These are phyloP conservation scores for Rallus crepitans DNA, from an alignment of 2,797 vertebrate species.

Conservation along the genomic window DNA sequence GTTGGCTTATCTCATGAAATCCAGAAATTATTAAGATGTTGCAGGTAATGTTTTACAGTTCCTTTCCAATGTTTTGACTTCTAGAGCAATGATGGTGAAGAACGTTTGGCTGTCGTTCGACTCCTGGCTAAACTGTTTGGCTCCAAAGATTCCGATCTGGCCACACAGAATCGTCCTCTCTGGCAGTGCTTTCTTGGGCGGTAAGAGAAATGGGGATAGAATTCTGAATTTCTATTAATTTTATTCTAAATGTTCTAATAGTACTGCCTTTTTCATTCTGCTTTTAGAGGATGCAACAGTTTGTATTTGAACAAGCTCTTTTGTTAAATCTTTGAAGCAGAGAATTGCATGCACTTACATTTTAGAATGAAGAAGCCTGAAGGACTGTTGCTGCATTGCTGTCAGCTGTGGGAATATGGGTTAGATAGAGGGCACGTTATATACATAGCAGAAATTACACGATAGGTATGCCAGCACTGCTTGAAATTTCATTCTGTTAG, in stretches of 20 bases:
- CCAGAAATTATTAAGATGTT: not conserved
- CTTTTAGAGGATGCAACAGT: not conserved
- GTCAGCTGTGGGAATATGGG: not conserved
- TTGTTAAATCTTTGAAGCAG: not conserved
- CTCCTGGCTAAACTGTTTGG: conserved; percentile 97
- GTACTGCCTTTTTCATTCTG: not conserved
- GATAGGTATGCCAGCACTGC: not conserved
- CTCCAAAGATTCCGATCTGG: conserved; percentile 97
- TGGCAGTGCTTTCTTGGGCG: conserved; percentile 99
- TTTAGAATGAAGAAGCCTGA: not conserved
- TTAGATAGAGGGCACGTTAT: not conserved
- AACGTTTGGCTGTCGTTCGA: conserved; percentile 95
- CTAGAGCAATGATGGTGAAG: conserved; percentile 98
- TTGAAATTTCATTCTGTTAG: not conserved
- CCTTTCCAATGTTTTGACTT: conserved; percentile 26
- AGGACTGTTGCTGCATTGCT: not conserved
- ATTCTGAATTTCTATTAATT: not conserved
- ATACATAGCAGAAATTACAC: not conserved
- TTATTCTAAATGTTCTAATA: not conserved
- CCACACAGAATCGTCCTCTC: conserved; percentile 95
- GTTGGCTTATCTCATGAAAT: not conserved
- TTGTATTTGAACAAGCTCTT: not conserved
- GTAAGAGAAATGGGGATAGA: conserved; percentile 73
- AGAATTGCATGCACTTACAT: not conserved
- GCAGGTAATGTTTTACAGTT: not conserved